These are phyloP conservation scores for Orientallactaga sibirica DNA, from an alignment of 2,797 vertebrate species.

Conservation along the genomic window DNA sequence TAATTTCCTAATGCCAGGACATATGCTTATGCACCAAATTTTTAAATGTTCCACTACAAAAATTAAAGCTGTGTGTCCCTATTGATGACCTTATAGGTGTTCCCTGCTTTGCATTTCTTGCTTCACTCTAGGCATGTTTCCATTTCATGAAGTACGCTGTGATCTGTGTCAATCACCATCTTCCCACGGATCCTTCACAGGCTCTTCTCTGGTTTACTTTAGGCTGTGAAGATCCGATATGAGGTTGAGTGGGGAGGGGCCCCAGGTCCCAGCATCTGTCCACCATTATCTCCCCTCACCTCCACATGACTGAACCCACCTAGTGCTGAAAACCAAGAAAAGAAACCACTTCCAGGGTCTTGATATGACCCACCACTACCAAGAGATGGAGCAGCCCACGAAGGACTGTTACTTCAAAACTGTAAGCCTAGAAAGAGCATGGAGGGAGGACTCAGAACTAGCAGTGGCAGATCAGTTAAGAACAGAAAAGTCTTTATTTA, in stretches of 20 bases:
- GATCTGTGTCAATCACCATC: slow-evolving; percentile 46
- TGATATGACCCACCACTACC: neutral
- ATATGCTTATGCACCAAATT: slow-evolving; percentile 83
- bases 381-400: neutral
- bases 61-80: neutral
- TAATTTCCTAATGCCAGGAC: slow-evolving; percentile 83
- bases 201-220: slow-evolving; percentile 24
- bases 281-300: neutral
- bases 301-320: neutral
- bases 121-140: neutral
- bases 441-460: neutral
- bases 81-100: neutral
- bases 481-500: neutral
- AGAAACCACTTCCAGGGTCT: neutral
- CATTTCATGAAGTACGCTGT: neutral
- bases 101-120: neutral
- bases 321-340: neutral
- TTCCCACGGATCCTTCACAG: neutral
- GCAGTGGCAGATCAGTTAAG: neutral
- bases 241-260: neutral
- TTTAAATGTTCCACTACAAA: slow-evolving; percentile 82
- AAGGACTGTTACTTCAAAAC: neutral
- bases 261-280: neutral
- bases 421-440: neutral
- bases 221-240: neutral